Base-by-base conservation (phyloP, 2,113 vertebrate genomes). In the Cairina moschata region DNA sequence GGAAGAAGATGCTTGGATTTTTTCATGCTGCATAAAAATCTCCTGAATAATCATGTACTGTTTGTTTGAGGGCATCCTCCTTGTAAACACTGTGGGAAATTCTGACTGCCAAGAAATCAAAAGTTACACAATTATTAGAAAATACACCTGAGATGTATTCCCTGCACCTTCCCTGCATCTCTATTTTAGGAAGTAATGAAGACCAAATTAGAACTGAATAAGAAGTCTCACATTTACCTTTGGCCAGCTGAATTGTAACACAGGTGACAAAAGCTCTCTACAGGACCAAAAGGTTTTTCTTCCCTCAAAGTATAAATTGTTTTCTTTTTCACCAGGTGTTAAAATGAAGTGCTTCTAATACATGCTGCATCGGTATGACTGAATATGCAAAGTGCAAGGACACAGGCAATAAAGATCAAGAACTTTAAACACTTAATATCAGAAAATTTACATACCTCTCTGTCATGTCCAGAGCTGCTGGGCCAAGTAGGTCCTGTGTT, bases 361-460 rank as follows among this genome's bases (percentile, higher is more conserved):
- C 32, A 56, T 14, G 20, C 75, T 84, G 52, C 60, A 54, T 16
- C n/a, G 48, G 5, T 11, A 10, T 32, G 4, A 83, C 42, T 23
- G 20, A 86, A 86, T 44, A 62, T 15, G 74, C 13, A 81, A 84
- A 88, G 52, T 26, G 8, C 31, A 92, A 92, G 48, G 38, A 68
- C 36, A 83, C 6, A 79, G 29, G 32, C 62, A 90, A 60, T 9
- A 63, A 56, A 29, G 83, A 60, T 15, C 32, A 44, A 77, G 73
- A 81, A 11, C 12, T 54, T 80, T 38, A 77, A 77, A 12, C 3
- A 40, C 5, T 65, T 34, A 68, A 68, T 17, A 29, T 8, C 6
- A 79, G 40, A 67, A 83, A 32, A 46, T 29, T 11, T 60, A 76
- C 78, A 85, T 97, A 97, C 96, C 95, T 93, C 73, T 93, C 9